Percentiles rank a stretch among this genome's conserved stretches.
These are phyloP conservation scores for Pluvialis apricaria DNA, from an alignment of 2,113 vertebrate genomes.

Conservation along the genomic window DNA sequence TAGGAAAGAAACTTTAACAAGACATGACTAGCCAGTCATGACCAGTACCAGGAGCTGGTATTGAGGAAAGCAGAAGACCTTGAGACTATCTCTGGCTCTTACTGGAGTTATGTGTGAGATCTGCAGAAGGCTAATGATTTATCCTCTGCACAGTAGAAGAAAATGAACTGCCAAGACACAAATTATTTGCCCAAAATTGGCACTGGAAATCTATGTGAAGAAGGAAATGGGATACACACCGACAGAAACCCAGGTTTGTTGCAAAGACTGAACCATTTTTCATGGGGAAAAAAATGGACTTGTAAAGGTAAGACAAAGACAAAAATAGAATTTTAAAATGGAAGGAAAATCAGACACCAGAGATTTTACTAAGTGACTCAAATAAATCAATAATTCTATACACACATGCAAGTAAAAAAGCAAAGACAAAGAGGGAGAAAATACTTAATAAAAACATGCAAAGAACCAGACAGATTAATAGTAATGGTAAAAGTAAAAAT, in stretches of 20 bases:
- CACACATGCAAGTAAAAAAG: not conserved
- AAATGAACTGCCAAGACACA: not conserved
- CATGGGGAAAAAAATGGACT: not conserved
- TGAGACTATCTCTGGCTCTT: not conserved
- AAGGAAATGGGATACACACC: not conserved
- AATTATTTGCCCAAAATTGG: not conserved
- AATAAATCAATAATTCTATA: not conserved
- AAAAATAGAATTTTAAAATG: not conserved
- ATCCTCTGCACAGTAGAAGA: not conserved
- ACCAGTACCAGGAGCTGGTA: not conserved
- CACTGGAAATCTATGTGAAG: not conserved
- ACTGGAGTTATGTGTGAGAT: not conserved
- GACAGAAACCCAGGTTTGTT: not conserved
- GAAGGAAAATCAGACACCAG: not conserved
- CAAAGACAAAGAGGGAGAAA: not conserved
- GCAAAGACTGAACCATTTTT: not conserved
- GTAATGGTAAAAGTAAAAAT: not conserved
- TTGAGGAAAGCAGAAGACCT: not conserved
- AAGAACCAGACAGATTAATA: not conserved
- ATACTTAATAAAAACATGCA: not conserved
- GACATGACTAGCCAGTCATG: not conserved
- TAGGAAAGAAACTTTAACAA: not conserved
- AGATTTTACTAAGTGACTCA: not conserved
- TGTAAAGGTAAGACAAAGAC: not conserved
- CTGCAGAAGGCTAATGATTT: not conserved